phyloP scores from a whole-genome alignment of 2,888 invertebrate genomes.

The Deroplatys truncata region DNA sequence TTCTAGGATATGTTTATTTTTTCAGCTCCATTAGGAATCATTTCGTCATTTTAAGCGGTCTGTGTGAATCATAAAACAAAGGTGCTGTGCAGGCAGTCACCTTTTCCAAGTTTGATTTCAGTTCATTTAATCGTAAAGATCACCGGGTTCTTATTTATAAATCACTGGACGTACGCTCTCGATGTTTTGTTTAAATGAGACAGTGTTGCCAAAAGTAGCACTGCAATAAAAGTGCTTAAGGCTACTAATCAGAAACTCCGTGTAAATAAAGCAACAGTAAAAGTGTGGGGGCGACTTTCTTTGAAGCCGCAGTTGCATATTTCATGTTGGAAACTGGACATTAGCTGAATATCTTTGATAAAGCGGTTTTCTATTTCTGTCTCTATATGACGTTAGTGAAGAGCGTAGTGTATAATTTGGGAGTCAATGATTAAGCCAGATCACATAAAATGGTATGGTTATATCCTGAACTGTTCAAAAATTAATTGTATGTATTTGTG shows the following conservation, averaged over 20 bases:
- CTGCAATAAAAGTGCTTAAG: neutral
- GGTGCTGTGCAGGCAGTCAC: neutral
- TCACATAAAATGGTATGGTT: too few relatives aligned
- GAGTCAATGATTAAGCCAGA: too few relatives aligned
- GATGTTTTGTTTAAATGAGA: neutral
- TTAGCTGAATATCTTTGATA: neutral
- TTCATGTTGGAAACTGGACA: neutral
- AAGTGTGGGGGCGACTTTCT: neutral
- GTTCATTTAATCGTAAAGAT: neutral
- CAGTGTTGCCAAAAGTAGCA: neutral
- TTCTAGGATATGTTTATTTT: too few relatives aligned
- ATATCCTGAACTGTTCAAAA: too few relatives aligned
- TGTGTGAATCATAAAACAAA: neutral
- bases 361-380: neutral
- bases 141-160: neutral
- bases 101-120: neutral
- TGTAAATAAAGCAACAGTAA: neutral
- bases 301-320: neutral
- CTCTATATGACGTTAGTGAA: neutral
- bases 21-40: neutral
- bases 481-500: too few relatives aligned
- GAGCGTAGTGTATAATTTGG: too few relatives aligned
- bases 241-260: neutral
- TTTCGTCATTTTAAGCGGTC: neutral
- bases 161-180: neutral